Percentiles rank a stretch among this genome's conserved stretches.
Evolutionary conservation across 2,888 invertebrate genomes (phyloP).

Genomic region (Barypeithes pellucidus): DNA sequence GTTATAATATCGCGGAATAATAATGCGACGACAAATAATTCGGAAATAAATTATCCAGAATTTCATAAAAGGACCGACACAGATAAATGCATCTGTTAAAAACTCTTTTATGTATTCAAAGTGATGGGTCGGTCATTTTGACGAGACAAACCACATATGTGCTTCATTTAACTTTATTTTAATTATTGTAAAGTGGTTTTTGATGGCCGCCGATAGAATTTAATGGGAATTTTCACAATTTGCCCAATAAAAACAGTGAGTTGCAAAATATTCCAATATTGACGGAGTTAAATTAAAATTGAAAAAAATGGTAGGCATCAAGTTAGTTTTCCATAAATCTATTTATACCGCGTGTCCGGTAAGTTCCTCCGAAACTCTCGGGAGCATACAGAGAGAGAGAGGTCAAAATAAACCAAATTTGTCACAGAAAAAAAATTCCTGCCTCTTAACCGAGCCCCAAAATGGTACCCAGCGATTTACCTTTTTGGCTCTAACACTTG

Average conservation of each 20-base stretch:
- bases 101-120: slow-evolving; percentile 26
- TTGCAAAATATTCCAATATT: slow-evolving; percentile 20
- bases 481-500: no score
- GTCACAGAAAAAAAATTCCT: no score
- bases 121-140: slow-evolving; percentile 21
- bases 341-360: no score
- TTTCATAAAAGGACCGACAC: slow-evolving; percentile 15
- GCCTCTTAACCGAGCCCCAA: no score
- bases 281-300: neutral
- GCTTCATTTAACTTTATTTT: slow-evolving; percentile 32
- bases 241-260: slow-evolving; percentile 26
- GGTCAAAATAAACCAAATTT: no score
- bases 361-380: no score
- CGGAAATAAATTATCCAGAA: slow-evolving; percentile 9
- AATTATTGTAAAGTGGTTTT: slow-evolving; percentile 36
- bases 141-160: slow-evolving; percentile 26
- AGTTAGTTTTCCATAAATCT: no score
- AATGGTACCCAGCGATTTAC: no score
- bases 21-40: slow-evolving; percentile 12
- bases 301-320: slow-evolving; percentile 1
- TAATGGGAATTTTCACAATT: slow-evolving; percentile 21
- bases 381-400: no score
- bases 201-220: slow-evolving; percentile 25
- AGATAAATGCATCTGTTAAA: slow-evolving; percentile 31
- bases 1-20: slow-evolving; percentile 4